These are phyloP conservation scores for Sterrhoptilus dennistouni DNA, from an alignment of 2,113 vertebrate genomes.

Conservation along the genomic window DNA sequence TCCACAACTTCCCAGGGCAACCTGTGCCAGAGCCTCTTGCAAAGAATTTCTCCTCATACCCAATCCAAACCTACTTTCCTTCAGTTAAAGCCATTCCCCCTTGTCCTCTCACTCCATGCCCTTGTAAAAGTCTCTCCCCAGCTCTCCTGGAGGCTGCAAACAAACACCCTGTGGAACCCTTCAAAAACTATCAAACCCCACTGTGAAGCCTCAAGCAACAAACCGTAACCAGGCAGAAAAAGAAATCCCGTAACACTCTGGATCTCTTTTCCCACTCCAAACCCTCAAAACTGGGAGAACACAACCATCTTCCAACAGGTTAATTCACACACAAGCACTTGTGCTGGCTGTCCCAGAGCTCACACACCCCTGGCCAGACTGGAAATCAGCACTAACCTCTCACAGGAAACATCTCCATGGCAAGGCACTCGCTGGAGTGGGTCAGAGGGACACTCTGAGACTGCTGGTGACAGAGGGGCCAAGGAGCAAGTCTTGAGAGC, in stretches of 20 bases:
- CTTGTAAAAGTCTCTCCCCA: not conserved
- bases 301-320: not conserved
- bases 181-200: not conserved
- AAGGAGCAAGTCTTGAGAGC: not conserved
- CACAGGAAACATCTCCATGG: not conserved
- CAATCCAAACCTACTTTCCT: not conserved
- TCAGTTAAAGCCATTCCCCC: not conserved
- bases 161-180: not conserved
- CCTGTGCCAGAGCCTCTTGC: not conserved
- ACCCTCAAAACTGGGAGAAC: fast-evolving
- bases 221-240: not conserved
- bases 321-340: fast-evolving
- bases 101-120: not conserved
- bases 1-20: not conserved
- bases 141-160: not conserved
- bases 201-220: not conserved
- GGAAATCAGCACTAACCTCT: not conserved
- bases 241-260: not conserved
- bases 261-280: not conserved
- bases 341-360: not conserved
- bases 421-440: fast-evolving
- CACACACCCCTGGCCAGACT: fast-evolving
- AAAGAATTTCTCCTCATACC: not conserved
- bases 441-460: not conserved
- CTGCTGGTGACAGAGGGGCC: not conserved